phyloP scores from a whole-genome alignment of 1,140 invertebrate species.

The Aphaenogaster rudis region DNA sequence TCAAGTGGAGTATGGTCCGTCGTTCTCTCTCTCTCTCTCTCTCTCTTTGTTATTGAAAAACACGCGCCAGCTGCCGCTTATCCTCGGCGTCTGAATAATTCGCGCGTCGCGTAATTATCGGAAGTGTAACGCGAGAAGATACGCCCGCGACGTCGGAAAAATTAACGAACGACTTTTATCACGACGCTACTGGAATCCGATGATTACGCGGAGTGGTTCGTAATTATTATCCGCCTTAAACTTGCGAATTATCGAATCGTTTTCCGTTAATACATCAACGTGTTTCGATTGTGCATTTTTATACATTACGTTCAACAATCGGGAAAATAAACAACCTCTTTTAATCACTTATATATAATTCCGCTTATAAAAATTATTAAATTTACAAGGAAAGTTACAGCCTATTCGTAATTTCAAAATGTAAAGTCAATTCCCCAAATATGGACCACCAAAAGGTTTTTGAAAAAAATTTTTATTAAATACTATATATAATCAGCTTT shows the following conservation, averaged over 20 bases:
- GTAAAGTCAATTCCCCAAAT: too few species aligned
- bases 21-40: conserved; percentile 31
- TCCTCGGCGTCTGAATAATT: conserved; percentile 33
- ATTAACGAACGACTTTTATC: neutral
- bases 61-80: neutral
- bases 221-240: neutral
- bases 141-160: neutral
- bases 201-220: neutral
- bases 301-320: neutral
- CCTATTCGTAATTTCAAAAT: too few species aligned
- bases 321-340: neutral
- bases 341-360: neutral
- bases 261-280: neutral
- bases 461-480: too few species aligned
- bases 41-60: conserved; percentile 68
- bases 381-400: too few species aligned
- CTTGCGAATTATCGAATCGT: neutral
- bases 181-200: neutral
- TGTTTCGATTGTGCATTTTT: neutral
- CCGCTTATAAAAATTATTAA: neutral
- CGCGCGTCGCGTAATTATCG: conserved; percentile 27
- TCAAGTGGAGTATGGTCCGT: conserved; percentile 3
- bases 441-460: too few species aligned
- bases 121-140: neutral
- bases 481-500: too few species aligned